Evolutionary conservation across 2,797 vertebrate species (phyloP), one percentile per base, ranked within the genome.

Genomic region (Chrosomus eos): DNA sequence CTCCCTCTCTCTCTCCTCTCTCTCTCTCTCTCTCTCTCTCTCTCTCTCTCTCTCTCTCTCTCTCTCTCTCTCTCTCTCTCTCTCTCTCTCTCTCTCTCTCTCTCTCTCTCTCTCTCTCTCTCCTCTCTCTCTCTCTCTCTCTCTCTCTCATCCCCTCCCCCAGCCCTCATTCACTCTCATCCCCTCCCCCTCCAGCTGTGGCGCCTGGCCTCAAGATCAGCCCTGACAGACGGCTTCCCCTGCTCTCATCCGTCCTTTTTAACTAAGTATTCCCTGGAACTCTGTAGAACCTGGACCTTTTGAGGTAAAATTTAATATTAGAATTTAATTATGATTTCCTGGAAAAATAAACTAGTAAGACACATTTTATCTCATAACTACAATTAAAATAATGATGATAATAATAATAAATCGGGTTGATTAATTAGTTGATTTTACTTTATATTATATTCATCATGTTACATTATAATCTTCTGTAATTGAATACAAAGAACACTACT

Each of bases 1-100:
- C n/a, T n/a, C n/a, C n/a, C n/a, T n/a, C 93, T 92, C 91, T 91
- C 90, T 90, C 94, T 92, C 89, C n/a, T 92, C 90, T 94, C 94
- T 93, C 93, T 92, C 92, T 91, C 93, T 92, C 31, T 31, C 31
- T 33, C 86, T 83, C 87, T 87, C 85, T 33, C 74, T 33, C 80
- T 67, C 75, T n/a, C 93, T 92, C 91, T 91, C 90, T 90, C 94
- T 92, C 89, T n/a, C n/a, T 92, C 90, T 94, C 94, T 93, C 93
- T 92, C 92, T 91, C 93, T 92, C 31, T 31, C 31, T 33, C 86
- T 83, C 87, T 87, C 85, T 33, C 74, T 33, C 80, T 67, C 75
- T 92, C 91, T 91, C 90, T 90, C 94, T 92, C n/a, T 92, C 90
- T 94, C 94, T 93, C 93, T 92, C 92, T 91, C 93, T 92, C 31